These are phyloP conservation scores for Neogobius melanostomus DNA, from an alignment of 2,113 vertebrate genomes.

Conservation along the genomic window DNA sequence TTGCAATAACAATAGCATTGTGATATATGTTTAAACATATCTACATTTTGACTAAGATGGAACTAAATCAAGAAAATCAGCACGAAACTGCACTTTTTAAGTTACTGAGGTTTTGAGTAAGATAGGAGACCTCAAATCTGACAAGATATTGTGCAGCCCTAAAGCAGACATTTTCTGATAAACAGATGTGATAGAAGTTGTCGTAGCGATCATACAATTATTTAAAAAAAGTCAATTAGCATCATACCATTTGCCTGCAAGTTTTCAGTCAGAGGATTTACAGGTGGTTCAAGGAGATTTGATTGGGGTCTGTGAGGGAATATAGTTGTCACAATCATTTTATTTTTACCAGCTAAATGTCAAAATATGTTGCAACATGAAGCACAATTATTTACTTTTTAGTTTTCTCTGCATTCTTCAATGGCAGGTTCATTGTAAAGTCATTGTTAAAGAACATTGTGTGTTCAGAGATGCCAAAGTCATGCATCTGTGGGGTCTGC, in stretches of 20 bases:
- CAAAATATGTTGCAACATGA: background rate
- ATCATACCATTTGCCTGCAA: constrained; percentile 46
- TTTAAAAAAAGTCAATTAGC: background rate
- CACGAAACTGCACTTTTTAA: no score
- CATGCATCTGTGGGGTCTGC: constrained; percentile 79
- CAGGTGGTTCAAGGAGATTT: constrained; percentile 12
- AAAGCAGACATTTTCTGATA: background rate
- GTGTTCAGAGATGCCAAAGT: constrained; percentile 85
- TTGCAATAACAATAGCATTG: no score
- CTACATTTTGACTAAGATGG: no score
- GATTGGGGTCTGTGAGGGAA: constrained; percentile 25
- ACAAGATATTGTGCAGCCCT: no score
- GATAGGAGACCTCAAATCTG: no score
- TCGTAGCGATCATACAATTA: background rate
- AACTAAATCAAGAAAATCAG: no score
- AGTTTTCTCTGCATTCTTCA: constrained; percentile 66
- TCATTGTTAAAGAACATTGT: constrained; percentile 87
- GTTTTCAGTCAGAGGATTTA: constrained; percentile 19
- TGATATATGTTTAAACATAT: no score
- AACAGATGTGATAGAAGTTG: background rate
- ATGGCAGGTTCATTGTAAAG: constrained; percentile 84
- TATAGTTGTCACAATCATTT: background rate
- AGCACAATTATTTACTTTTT: constrained; percentile 56
- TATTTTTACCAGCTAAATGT: background rate
- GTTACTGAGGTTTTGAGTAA: no score